Conservation (phyloP, 2,888 invertebrate species). For the Dexiosoma caninum region DNA sequence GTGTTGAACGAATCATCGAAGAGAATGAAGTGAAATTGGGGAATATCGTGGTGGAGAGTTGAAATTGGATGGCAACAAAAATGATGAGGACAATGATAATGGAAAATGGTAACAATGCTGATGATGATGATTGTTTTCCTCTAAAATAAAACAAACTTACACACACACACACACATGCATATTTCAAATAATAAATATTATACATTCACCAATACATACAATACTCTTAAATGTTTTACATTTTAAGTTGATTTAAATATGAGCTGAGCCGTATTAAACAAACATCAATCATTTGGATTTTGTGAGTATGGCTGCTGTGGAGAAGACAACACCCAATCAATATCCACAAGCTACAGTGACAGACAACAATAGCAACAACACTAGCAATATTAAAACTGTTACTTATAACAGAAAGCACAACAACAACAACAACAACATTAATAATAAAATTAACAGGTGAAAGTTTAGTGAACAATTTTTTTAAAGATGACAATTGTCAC, state of each 20-base stretch:
- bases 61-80: constrained; percentile 26
- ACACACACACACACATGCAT: constrained; percentile 21
- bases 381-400: too few species aligned
- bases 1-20: background rate
- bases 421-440: too few species aligned
- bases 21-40: too few species aligned
- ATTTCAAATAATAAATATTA: too few species aligned
- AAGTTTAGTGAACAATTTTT: too few species aligned
- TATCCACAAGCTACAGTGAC: too few species aligned
- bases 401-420: too few species aligned
- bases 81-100: constrained; percentile 27
- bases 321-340: too few species aligned
- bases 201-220: background rate
- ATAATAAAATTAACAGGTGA: too few species aligned
- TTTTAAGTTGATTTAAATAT: constrained; percentile 50
- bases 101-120: constrained; percentile 17
- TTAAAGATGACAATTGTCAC: too few species aligned
- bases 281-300: constrained; percentile 62
- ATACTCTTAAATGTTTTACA: constrained; percentile 46
- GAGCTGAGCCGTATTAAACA: constrained; percentile 50
- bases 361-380: too few species aligned
- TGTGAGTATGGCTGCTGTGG: too few species aligned
- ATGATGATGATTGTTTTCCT: constrained; percentile 42
- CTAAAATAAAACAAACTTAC: constrained; percentile 55
- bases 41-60: background rate